Base-by-base conservation (phyloP, 2,888 invertebrate species). In the Mythimna pallens region DNA sequence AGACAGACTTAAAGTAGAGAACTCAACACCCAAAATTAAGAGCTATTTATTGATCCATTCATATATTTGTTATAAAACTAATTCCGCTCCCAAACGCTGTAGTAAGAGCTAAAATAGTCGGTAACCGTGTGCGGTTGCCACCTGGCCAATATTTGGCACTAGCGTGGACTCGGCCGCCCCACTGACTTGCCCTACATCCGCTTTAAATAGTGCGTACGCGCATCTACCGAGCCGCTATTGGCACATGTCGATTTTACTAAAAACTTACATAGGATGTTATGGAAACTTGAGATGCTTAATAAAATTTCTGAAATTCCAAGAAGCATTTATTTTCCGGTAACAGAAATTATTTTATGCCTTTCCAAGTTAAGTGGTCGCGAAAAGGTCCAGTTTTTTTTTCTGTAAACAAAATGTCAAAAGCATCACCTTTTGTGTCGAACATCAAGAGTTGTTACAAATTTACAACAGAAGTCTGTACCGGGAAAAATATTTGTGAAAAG, bases 181-280 rank as follows among this genome's bases (percentile, higher is more conserved):
- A 93, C 90, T 93, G 93, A 93, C 93, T 93, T 90, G 93, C 86
- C 92, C 93, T 90, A 93, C 82, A 90, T 90, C 89, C 84, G 86
- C 86, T 88, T 89, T 89, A 91, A 92, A 93, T 92, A 92, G 91
- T 91, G 91, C 89, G 89, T 86, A 81, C 85, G 89, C 91, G 91
- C 88, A 88, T 73, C 79, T 68, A 59, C 75, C 61, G 75, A 65
- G 74, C 71, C 73, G 72, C 69, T 83, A 89, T 90, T 90, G 90
- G 89, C 90, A 87, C 87, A 85, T 87, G 86, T 86, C 89, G 88
- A 88, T 84, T 79, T 83, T 81, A 78, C 78, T 67, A 65, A 78
- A 86, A 85, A 82, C 79, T 86, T 85, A 82, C 80, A 82, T 36
- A 75, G 62, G 69, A 74, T 83, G 85, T 82, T 81, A 78, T 67